These are phyloP conservation scores for Archips crataeganus DNA, from an alignment of 2,888 invertebrate genomes.

Conservation along the genomic window DNA sequence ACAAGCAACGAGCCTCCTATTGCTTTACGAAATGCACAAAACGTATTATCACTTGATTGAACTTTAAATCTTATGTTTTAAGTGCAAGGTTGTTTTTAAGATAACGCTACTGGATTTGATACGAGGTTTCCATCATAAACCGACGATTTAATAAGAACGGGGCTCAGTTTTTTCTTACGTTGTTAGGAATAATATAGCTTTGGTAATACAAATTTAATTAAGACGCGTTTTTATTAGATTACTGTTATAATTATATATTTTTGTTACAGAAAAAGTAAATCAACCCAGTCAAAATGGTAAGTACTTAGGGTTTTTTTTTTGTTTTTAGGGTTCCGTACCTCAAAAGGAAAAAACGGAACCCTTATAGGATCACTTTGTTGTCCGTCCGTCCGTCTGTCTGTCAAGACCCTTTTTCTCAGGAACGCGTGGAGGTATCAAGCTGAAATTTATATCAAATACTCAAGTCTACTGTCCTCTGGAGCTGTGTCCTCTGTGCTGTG, in stretches of 20 bases:
- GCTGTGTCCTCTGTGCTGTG: no score
- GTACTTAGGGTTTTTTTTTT: not conserved
- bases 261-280: slow-evolving; percentile 37
- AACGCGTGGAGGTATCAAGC: no score
- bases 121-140: not conserved
- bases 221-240: not conserved
- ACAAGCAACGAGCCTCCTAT: not conserved
- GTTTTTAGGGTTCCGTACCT: no score
- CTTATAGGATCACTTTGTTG: no score
- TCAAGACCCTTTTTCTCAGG: no score
- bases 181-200: slow-evolving; percentile 1
- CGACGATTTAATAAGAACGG: not conserved
- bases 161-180: not conserved
- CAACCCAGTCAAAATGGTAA: slow-evolving; percentile 41
- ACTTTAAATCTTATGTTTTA: not conserved
- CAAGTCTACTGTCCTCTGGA: no score
- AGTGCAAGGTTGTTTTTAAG: not conserved
- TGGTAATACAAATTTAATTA: not conserved
- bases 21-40: not conserved
- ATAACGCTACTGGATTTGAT: not conserved
- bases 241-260: not conserved
- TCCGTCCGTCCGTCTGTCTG: no score
- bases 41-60: not conserved
- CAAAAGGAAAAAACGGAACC: no score
- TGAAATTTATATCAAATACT: no score